Base-by-base conservation (phyloP, 2,113 vertebrate genomes). In the Hydropotes inermis region DNA sequence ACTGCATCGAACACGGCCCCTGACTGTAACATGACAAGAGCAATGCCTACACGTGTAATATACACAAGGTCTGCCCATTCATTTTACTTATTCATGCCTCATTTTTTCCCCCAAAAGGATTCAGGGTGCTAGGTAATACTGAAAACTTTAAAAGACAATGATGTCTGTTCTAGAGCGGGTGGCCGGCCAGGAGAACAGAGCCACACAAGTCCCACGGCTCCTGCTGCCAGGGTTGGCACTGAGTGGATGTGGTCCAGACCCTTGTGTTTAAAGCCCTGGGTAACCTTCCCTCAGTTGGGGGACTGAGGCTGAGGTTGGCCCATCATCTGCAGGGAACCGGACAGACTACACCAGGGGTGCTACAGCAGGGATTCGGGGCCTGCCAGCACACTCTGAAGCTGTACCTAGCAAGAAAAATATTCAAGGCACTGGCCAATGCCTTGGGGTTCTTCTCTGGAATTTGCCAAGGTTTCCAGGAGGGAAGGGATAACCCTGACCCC, bases 381-480 rank as follows among this genome's bases (percentile, higher is more conserved):
- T 58, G 27, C 11, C n/a, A 47, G 70, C 21, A 87, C 16, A 87
- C 54, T 43, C 52, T 43, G 54, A 94, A 85, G 36, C 50, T 27
- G 7, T 4, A 52, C 54, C 14, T 55, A 12, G 15, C 54, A n/a
- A 89, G 61, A 47, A 92, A 64, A 89, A 33, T 19, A 87, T 50
- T 43, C 87, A 55, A 74, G 91, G n/a, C 45, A 43, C 67, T 95
- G 54, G 54, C 15, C 28, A 50, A 55, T 13, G 19, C 6, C 70
- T 87, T 70, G 43, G 70, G 52, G 70, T 81, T 81, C 43, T 88
- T 92, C 61, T 70, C 79, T 85, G 25, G 15, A n/a, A 36, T 54
- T 78, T 94, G 79, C 47, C 7, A 7, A 67, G 52, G 43, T 91
- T 95, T 87, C 96, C 47, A 83, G 36, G 81, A 87, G 13, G 50